Conservation (phyloP, 2,113 vertebrate genomes). For the Entelurus aequoreus region DNA sequence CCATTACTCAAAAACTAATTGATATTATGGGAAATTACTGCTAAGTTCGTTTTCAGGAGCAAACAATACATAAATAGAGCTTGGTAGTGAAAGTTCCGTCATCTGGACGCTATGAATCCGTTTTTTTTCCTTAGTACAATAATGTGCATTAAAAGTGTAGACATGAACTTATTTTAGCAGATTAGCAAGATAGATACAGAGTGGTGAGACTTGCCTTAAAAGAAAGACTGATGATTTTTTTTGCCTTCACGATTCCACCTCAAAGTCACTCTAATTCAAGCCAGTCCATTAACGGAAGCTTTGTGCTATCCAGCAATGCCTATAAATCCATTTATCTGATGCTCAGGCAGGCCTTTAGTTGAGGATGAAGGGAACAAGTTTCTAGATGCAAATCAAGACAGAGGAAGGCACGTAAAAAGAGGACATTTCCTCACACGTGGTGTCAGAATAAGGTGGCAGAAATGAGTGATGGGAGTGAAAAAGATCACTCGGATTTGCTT, state of each 20-base stretch:
- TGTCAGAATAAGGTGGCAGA: conserved; percentile 9
- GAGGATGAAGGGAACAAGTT: conserved; percentile 69
- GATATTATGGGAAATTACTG: no score
- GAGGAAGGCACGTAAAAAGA: conserved; percentile 61
- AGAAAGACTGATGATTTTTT: conserved; percentile 4
- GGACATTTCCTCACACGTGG: conserved; percentile 31
- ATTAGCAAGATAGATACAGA: not conserved
- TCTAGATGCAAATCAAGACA: conserved; percentile 41
- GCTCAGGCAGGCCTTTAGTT: conserved; percentile 79
- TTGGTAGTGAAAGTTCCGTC: no score
- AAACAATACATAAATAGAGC: no score
- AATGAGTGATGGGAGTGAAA: conserved; percentile 25
- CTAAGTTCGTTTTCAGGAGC: no score
- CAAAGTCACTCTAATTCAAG: conserved; percentile 79
- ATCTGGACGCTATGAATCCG: no score
- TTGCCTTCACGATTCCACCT: conserved; percentile 30
- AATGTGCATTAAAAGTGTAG: not conserved
- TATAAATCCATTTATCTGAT: conserved; percentile 97
- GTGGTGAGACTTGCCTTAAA: conserved; percentile 1
- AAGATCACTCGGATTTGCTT: conserved; percentile 55
- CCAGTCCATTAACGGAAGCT: conserved; percentile 89
- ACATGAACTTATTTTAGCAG: not conserved
- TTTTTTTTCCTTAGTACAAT: no score
- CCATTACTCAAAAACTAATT: no score
- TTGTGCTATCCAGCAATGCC: conserved; percentile 93